phyloP scores from a whole-genome alignment of 2,888 invertebrate species.

The Mimachlamys varia region DNA sequence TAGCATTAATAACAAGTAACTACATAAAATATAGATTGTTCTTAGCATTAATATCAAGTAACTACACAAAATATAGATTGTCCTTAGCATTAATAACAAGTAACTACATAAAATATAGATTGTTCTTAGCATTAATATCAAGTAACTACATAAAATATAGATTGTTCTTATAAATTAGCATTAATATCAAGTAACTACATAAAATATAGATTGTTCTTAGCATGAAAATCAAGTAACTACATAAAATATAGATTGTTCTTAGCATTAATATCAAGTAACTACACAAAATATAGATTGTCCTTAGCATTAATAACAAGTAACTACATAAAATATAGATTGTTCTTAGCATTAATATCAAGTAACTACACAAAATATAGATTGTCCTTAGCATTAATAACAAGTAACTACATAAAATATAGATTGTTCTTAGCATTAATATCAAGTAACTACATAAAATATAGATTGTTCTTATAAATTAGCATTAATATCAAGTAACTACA shows the following conservation, averaged over 20 bases:
- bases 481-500: conserved; percentile 91
- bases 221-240: conserved; percentile 92
- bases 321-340: conserved; percentile 62
- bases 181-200: conserved; percentile 90
- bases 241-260: conserved; percentile 40
- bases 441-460: conserved; percentile 85
- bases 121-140: no score
- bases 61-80: no score
- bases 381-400: conserved; percentile 99
- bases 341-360: no score
- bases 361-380: no score
- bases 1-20: conserved; percentile 98
- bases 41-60: no score
- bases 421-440: no score
- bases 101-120: conserved; percentile 82
- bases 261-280: no score
- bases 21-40: conserved; percentile 57
- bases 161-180: no score
- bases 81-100: conserved; percentile 99
- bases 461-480: no score
- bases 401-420: conserved; percentile 83
- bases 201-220: background rate
- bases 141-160: conserved; percentile 85
- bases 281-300: conserved; percentile 96
- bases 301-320: conserved; percentile 99